Evolutionary conservation across 2,113 vertebrate species (phyloP).

Genomic region (Petrocephalus zakoni): DNA sequence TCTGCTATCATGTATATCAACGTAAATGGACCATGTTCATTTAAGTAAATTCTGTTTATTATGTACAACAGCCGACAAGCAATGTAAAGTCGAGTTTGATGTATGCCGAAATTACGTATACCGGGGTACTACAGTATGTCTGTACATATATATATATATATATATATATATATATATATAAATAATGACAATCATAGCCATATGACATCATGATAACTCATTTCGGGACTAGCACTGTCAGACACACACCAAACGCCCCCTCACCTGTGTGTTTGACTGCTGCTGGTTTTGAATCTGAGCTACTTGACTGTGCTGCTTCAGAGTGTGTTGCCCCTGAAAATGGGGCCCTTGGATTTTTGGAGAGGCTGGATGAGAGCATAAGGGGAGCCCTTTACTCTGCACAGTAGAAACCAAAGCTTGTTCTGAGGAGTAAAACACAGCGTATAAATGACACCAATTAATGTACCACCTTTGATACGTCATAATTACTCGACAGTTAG

Average conservation of each 20-base stretch:
- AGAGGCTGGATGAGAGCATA: slow-evolving; percentile 43
- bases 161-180: not conserved
- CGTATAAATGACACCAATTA: not conserved
- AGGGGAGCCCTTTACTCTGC: slow-evolving; percentile 43
- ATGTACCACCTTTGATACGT: not conserved
- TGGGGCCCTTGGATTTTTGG: slow-evolving; percentile 35
- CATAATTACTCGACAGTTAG: not conserved
- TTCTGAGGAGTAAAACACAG: slow-evolving; percentile 31
- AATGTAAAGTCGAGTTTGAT: no score
- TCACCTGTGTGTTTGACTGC: slow-evolving; percentile 44
- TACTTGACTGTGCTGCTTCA: not conserved
- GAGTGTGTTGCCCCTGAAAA: not conserved
- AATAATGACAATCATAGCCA: not conserved
- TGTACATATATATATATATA: not conserved
- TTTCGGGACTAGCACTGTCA: not conserved
- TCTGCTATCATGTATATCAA: no score
- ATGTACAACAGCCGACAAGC: no score
- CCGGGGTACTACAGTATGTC: no score
- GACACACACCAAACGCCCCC: not conserved
- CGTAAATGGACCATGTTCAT: no score
- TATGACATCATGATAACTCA: not conserved
- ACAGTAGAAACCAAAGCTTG: slow-evolving; percentile 54
- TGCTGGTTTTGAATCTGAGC: slow-evolving; percentile 27
- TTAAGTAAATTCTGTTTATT: no score
- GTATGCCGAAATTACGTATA: no score